Evolutionary conservation across 2,797 vertebrate species (phyloP).

Genomic region (Cirrhinus molitorella): DNA sequence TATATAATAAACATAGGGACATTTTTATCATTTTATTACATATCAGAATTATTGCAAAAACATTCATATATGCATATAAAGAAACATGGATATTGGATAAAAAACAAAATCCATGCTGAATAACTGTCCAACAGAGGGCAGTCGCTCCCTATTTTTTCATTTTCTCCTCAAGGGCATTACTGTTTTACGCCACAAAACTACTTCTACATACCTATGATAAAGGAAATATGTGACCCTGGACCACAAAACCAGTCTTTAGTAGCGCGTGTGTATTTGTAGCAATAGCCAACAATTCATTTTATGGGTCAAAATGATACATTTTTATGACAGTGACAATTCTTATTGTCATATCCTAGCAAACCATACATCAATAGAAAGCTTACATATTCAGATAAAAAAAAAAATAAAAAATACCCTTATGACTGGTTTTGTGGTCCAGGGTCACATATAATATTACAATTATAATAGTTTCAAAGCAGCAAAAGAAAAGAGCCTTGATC

Average conservation of each 20-base stretch:
- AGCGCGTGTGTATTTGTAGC: too few species aligned
- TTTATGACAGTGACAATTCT: too few species aligned
- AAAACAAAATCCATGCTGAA: not conserved
- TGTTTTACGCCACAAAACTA: not conserved
- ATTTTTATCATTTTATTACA: not conserved
- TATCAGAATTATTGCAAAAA: not conserved
- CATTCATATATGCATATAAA: not conserved
- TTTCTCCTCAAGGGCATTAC: not conserved
- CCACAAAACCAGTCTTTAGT: too few species aligned
- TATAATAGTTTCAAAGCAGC: not conserved
- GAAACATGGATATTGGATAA: not conserved
- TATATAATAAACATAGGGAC: not conserved
- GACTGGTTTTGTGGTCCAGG: too few species aligned
- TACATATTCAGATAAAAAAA: too few species aligned
- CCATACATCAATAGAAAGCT: too few species aligned
- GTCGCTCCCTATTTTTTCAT: not conserved
- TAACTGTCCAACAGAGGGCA: conserved; percentile 20
- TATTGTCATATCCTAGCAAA: too few species aligned
- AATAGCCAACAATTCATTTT: too few species aligned
- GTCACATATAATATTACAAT: too few species aligned
- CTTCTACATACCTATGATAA: not conserved
- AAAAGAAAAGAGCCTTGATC: not conserved
- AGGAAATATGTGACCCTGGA: not conserved
- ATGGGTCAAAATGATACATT: too few species aligned
- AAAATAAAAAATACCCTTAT: too few species aligned